Evolutionary conservation across 2,113 vertebrate genomes (phyloP).

Genomic region (Rhizomys pruinosus): DNA sequence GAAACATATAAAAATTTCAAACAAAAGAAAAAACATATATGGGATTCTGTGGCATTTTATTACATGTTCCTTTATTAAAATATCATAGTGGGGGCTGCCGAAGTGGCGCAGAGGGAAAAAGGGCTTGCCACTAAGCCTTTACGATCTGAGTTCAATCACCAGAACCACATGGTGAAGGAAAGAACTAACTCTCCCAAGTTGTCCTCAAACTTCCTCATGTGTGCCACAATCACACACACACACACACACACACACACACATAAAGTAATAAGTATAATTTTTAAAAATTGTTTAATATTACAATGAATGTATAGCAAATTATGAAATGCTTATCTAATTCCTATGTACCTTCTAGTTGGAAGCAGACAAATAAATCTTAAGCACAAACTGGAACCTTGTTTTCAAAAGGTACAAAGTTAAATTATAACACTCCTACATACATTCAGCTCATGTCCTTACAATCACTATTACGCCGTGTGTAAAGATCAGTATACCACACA

Average conservation of each 20-base stretch:
- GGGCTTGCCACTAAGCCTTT: too few species aligned
- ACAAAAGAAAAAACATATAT: too few species aligned
- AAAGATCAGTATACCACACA: neutral
- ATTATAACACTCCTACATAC: neutral
- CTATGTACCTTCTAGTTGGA: neutral
- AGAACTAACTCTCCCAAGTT: too few species aligned
- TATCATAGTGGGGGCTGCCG: too few species aligned
- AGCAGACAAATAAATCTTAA: neutral
- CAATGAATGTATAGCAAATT: neutral
- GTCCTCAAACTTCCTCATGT: too few species aligned
- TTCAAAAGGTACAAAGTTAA: neutral
- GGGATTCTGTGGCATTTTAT: neutral
- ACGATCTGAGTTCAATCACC: too few species aligned
- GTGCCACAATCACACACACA: too few species aligned
- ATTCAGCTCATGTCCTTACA: conserved; percentile 9
- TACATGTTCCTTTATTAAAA: conserved; percentile 1
- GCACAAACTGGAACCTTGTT: conserved; percentile 25
- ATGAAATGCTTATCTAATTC: neutral
- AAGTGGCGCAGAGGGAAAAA: too few species aligned
- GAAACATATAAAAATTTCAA: too few species aligned
- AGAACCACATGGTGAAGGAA: too few species aligned
- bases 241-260: too few species aligned
- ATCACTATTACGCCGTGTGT: neutral
- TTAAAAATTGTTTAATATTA: neutral
- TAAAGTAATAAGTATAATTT: too few species aligned